Evolutionary conservation across 2,113 vertebrate species (phyloP).

Genomic region (Castor canadensis): DNA sequence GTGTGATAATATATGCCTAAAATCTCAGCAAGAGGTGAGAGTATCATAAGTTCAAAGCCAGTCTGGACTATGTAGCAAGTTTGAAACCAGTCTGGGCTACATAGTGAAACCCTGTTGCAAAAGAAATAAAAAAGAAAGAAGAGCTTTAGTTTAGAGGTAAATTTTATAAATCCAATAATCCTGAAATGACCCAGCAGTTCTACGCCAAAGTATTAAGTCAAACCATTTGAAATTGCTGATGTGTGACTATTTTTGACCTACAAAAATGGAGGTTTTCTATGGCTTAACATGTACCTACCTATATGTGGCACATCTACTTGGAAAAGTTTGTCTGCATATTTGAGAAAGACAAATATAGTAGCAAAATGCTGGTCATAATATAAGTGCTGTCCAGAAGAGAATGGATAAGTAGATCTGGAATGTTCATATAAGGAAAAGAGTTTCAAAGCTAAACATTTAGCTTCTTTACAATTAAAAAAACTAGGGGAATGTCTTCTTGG

Average conservation of each 20-base stretch:
- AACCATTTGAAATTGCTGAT: not conserved
- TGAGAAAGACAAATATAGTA: not conserved
- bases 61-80: not conserved
- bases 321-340: not conserved
- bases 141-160: not conserved
- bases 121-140: not conserved
- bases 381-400: not conserved
- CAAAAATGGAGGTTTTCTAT: not conserved
- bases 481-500: not conserved
- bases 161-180: slow-evolving; percentile 9
- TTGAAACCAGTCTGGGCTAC: not conserved
- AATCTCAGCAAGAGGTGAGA: too few relatives aligned
- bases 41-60: too few relatives aligned
- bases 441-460: not conserved
- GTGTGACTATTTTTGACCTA: not conserved
- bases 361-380: not conserved
- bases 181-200: not conserved
- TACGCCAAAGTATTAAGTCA: not conserved
- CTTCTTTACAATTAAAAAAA: not conserved
- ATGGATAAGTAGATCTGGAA: not conserved
- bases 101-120: not conserved
- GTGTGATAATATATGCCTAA: too few relatives aligned
- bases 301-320: not conserved
- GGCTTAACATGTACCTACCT: not conserved
- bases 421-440: not conserved